Evolutionary conservation across 2,797 vertebrate genomes (phyloP).

Genomic region (Esox masquinongy): DNA sequence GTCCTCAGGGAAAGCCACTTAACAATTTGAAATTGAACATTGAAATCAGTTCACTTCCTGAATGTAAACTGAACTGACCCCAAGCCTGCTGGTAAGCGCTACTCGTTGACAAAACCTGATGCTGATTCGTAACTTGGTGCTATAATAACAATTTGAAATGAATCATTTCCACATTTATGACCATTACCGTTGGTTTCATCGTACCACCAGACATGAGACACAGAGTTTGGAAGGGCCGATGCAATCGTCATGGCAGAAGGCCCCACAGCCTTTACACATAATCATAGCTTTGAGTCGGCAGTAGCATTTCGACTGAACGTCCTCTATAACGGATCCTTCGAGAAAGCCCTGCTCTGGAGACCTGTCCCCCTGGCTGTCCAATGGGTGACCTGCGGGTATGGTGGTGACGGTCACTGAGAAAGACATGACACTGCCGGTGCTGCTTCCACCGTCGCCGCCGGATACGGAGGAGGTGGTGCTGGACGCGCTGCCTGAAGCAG

Average conservation of each 20-base stretch:
- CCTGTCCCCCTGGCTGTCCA: conserved; percentile 73
- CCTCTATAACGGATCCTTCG: conserved; percentile 80
- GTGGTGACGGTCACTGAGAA: conserved; percentile 97
- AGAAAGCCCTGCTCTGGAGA: conserved; percentile 84
- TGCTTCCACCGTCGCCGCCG: conserved; percentile 43
- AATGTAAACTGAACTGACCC: neutral
- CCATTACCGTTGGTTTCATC: conserved; percentile 69
- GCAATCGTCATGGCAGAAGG: conserved; percentile 98
- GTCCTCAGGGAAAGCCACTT: conserved; percentile 24
- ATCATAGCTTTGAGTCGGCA: conserved; percentile 99
- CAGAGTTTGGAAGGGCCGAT: conserved; percentile 97
- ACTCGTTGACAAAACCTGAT: neutral
- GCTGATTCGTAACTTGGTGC: neutral
- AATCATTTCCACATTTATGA: neutral
- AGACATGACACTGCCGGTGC: conserved; percentile 91
- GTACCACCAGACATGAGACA: conserved; percentile 94
- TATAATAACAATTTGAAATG: conserved; percentile 7
- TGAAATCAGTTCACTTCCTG: neutral
- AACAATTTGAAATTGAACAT: neutral
- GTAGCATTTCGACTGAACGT: conserved; percentile 92
- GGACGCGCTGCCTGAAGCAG: conserved; percentile 55
- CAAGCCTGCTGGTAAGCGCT: neutral
- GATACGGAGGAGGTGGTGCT: conserved; percentile 41
- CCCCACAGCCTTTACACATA: conserved; percentile 97
- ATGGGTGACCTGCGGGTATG: conserved; percentile 83